Percentiles rank a stretch among this genome's conserved stretches.
Evolutionary conservation across 2,113 vertebrate species (phyloP).

Genomic region (Accipiter virgatus): DNA sequence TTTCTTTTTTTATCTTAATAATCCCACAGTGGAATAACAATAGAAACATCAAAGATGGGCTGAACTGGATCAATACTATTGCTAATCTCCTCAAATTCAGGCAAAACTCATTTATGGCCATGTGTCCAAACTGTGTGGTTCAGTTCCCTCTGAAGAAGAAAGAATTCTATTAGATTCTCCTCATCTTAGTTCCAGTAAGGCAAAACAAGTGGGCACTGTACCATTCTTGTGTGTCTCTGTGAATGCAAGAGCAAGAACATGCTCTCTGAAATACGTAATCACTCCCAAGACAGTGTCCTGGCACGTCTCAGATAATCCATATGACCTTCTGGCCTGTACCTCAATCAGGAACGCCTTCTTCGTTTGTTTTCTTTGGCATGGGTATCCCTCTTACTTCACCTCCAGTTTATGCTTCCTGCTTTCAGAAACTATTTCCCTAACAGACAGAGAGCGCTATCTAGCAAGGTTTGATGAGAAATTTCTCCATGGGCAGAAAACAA

Average conservation of each 20-base stretch:
- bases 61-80: not conserved
- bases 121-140: not conserved
- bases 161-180: not conserved
- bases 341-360: slow-evolving; percentile 34
- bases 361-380: not conserved
- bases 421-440: not conserved
- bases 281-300: slow-evolving; percentile 3
- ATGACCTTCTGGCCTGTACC: slow-evolving; percentile 33
- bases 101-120: not conserved
- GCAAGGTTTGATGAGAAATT: not conserved
- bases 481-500: not conserved
- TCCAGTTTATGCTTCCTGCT: slow-evolving; percentile 11
- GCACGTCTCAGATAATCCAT: slow-evolving; percentile 24
- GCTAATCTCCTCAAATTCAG: not conserved
- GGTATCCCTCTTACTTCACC: slow-evolving; percentile 16
- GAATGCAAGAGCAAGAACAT: not conserved
- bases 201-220: not conserved
- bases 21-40: not conserved
- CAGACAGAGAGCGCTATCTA: not conserved
- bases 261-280: not conserved
- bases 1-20: not conserved
- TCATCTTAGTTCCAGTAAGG: not conserved
- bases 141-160: not conserved
- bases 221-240: not conserved
- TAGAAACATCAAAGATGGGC: not conserved